Base-by-base conservation (phyloP, 2,888 invertebrate genomes). In the Zygogramma bicolorata region DNA sequence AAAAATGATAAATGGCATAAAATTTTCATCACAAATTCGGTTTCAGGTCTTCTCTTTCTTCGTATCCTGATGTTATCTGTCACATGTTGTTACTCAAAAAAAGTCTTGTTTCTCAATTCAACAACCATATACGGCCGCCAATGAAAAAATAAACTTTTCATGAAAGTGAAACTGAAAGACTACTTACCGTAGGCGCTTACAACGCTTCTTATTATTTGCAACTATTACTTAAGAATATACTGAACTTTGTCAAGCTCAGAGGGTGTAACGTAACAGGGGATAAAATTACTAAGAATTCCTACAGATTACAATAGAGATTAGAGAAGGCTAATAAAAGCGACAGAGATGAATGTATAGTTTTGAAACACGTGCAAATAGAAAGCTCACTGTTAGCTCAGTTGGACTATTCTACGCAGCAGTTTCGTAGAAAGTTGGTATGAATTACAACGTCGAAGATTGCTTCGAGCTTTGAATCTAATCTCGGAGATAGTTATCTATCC, bases 281-380 rank as follows among this genome's bases (percentile, higher is more conserved):
- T 59, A 46, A 58, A 59, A 59, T 59, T 59, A 59, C 67, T 25
- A 13, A 67, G 67, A 67, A 67, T 59, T 67, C n/a, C 59, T 42
- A 59, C 38, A 67, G 42, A 67, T 63, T 46, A 67, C 67, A 67
- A 67, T 57, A 38, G 59, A 60, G 42, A 59, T 67, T 67, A 60
- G 60, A 67, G 20, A 60, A 59, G 59, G 67, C 29, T 42, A 59
- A 67, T 67, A 59, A 59, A 67, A 59, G 59, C 31, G 67, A 60
- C 40, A 27, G 67, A 67, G 67, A 63, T 63, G 31, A 46, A 46
- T 29, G 46, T 25, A 65, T 42, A 70, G 49, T 60, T 49, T 46
- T 46, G 59, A 61, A 70, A 70, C 70, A 70, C 70, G 70, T 70
- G 70, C 70, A 69, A 70, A 27, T 61, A 61, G 70, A 70, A 70